Conservation (phyloP, 2,113 vertebrate genomes). For the Carettochelys insculpta region DNA sequence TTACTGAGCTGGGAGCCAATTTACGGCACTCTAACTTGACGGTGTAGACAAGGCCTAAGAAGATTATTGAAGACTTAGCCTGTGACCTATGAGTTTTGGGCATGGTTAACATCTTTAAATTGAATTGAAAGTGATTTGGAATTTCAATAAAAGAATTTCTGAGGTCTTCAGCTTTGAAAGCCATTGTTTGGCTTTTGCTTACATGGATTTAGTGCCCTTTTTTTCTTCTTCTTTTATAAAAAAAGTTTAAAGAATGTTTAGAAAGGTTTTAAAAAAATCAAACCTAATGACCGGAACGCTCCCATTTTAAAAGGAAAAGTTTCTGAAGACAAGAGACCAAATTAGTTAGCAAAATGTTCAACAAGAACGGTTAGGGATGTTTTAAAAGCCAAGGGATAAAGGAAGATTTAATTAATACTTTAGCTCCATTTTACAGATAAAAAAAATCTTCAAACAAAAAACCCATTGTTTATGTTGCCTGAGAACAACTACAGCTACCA, state of each 20-base stretch:
- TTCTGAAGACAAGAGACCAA: background rate
- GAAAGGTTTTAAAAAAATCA: background rate
- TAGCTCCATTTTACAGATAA: background rate
- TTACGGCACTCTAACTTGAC: too few species aligned
- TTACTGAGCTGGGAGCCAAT: too few species aligned
- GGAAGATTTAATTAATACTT: background rate
- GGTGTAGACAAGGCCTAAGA: too few species aligned
- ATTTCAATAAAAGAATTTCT: background rate
- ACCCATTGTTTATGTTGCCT: background rate
- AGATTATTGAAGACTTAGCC: fast-evolving
- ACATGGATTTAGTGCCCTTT: too few species aligned
- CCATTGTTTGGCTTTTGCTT: too few species aligned
- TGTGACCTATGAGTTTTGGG: background rate
- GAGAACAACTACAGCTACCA: background rate
- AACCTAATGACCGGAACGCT: background rate
- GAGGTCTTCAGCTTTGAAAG: background rate
- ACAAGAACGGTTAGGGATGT: background rate
- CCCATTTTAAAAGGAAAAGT: background rate
- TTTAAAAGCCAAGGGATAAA: background rate
- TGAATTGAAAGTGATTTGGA: too few species aligned
- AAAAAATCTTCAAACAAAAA: background rate
- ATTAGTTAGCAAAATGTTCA: background rate
- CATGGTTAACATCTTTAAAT: background rate
- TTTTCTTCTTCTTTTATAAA: background rate
- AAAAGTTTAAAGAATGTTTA: background rate